Conservation (phyloP, 2,888 invertebrate species). For the Aporophyla nigra region DNA sequence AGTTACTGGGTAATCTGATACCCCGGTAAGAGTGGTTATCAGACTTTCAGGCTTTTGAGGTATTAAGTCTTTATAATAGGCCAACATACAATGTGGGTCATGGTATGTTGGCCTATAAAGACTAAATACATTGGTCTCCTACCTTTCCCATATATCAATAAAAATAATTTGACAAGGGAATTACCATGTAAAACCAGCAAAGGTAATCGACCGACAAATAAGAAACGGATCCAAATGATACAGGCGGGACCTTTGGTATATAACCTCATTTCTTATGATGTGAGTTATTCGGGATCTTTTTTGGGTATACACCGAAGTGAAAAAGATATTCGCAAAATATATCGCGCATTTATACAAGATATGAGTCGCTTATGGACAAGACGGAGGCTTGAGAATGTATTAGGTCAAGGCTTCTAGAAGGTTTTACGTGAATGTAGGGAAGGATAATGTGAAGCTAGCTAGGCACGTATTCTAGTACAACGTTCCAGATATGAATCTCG, state of each 20-base stretch:
- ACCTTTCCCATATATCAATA: constrained; percentile 3
- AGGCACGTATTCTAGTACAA: background rate
- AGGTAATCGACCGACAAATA: constrained; percentile 31
- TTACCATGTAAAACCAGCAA: constrained; percentile 15
- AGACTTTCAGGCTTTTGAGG: too few species aligned
- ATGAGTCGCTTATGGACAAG: constrained; percentile 25
- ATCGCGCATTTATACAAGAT: constrained; percentile 41
- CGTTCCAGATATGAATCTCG: background rate
- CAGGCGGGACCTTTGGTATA: background rate
- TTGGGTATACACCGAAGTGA: constrained; percentile 11
- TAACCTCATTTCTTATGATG: constrained; percentile 41
- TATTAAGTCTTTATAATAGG: too few species aligned
- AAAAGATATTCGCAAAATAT: constrained; percentile 47
- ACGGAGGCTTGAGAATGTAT: constrained; percentile 16
- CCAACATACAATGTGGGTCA: too few species aligned
- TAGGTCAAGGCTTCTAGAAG: constrained; percentile 25
- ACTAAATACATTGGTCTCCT: too few species aligned
- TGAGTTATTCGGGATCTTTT: constrained; percentile 42
- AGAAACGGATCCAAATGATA: constrained; percentile 34
- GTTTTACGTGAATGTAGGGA: constrained; percentile 14
- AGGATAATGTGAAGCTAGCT: background rate
- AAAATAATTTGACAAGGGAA: constrained; percentile 3
- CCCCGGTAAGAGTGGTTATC: too few species aligned
- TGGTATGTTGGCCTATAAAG: background rate
- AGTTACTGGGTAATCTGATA: too few species aligned